phyloP scores from a whole-genome alignment of 2,888 invertebrate genomes.

The Ennomos fuscantarius region DNA sequence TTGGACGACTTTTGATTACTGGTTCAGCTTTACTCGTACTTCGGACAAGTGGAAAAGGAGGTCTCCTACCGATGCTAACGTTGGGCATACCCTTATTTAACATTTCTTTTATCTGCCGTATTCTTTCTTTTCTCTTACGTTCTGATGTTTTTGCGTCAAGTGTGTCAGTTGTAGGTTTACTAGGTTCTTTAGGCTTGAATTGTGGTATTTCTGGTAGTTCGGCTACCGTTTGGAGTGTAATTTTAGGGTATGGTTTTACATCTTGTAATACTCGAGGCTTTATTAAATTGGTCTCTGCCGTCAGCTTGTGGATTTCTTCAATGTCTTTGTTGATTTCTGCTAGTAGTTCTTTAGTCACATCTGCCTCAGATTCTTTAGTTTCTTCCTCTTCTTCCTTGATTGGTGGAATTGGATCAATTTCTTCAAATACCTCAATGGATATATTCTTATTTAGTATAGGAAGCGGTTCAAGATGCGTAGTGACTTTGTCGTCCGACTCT shows the following conservation, averaged over 20 bases:
- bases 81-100: conserved; percentile 89
- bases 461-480: conserved; percentile 57
- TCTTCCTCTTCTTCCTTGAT: conserved; percentile 76
- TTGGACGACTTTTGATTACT: conserved; percentile 88
- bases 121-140: conserved; percentile 85
- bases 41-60: conserved; percentile 89
- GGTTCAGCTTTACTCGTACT: conserved; percentile 86
- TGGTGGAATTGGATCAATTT: conserved; percentile 73
- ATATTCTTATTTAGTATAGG: conserved; percentile 63
- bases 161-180: conserved; percentile 65
- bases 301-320: conserved; percentile 80
- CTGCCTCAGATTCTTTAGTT: conserved; percentile 55
- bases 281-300: conserved; percentile 73
- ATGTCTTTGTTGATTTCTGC: conserved; percentile 80
- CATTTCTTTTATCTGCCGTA: conserved; percentile 89
- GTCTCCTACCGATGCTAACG: conserved; percentile 76
- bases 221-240: conserved; percentile 86
- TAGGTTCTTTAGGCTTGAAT: conserved; percentile 72
- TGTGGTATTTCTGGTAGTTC: conserved; percentile 87
- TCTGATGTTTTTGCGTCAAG: conserved; percentile 79
- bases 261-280: conserved; percentile 78
- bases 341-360: conserved; percentile 69
- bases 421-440: conserved; percentile 71
- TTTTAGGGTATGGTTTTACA: conserved; percentile 82
- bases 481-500: conserved; percentile 68